Conservation (phyloP, 2,797 vertebrate genomes). For the Anas acuta region DNA sequence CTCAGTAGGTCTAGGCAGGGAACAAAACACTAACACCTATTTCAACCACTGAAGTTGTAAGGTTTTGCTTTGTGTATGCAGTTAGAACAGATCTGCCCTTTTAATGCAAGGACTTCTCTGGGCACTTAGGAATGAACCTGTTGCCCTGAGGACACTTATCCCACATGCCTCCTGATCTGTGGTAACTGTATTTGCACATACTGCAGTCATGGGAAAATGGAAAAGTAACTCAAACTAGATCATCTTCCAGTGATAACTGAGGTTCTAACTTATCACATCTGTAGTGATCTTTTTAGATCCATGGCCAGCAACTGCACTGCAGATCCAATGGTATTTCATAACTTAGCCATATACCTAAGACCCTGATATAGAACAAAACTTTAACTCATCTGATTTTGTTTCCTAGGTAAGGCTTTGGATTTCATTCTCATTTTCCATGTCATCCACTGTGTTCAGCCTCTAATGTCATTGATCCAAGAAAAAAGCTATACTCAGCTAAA, state of each 20-base stretch:
- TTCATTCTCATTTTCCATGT: not conserved
- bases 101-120: not conserved
- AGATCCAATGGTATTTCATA: not conserved
- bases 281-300: not conserved
- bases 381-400: not conserved
- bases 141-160: not conserved
- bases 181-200: not conserved
- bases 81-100: not conserved
- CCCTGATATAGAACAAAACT: not conserved
- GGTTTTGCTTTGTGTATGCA: rapidly evolving
- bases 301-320: not conserved
- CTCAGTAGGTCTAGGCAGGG: not conserved
- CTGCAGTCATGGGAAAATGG: rapidly evolving
- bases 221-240: not conserved
- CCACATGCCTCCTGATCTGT: not conserved
- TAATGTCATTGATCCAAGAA: not conserved
- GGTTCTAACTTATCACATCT: not conserved
- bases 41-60: not conserved
- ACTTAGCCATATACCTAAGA: rapidly evolving
- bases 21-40: not conserved
- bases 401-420: not conserved
- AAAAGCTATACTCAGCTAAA: not conserved
- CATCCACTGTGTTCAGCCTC: not conserved
- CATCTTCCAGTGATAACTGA: not conserved
- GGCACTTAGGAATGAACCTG: not conserved